Evolutionary conservation across 2,888 invertebrate species (phyloP), one percentile per base, ranked within the genome.

Genomic region (Bimastos eiseni): DNA sequence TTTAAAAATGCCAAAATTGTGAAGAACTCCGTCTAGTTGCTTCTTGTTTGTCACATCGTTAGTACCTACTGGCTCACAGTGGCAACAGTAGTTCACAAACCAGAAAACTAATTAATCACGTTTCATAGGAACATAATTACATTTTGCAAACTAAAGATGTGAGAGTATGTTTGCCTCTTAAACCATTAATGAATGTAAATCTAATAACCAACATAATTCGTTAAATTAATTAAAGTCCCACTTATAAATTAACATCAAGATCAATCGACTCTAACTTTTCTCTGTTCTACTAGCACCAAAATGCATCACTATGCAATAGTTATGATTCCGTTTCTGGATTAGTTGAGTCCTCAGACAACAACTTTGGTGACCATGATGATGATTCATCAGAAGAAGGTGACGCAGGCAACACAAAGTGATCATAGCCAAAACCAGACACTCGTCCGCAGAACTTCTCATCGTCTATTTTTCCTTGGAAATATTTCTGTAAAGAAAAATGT

Each of bases 371-470:
- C 30, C 8, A n/a, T n/a, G n/a, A 70, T 13, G 30, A n/a, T 70
- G n/a, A n/a, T n/a, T n/a, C n/a, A n/a, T 70, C 70, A n/a, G 30
- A 30, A n/a, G 70, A 70, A 30, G 70, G 24, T 49, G 49, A n/a
- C 11, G 70, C 8, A 11, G 70, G 70, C 70, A 70, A 70, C 30
- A 70, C 70, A 70, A 70, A 70, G n/a, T 70, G 70, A 70, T 70
- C 70, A n/a, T 70, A 70, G 70, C 70, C 70, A 70, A 70, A 70
- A 17, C 70, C 70, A 70, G 70, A 70, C 17, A 70, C 70, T 70
- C 70, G 70, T 30, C 70, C 70, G n/a, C 70, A 70, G n/a, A 70
- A 70, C 70, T 70, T 70, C 70, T 70, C 70, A 70, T 70, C 70
- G 8, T 70, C 70, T 11, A 70, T n/a, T 70, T n/a, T n/a, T 17